phyloP scores from a whole-genome alignment of 2,113 vertebrate species.

The Maccullochella peelii region DNA sequence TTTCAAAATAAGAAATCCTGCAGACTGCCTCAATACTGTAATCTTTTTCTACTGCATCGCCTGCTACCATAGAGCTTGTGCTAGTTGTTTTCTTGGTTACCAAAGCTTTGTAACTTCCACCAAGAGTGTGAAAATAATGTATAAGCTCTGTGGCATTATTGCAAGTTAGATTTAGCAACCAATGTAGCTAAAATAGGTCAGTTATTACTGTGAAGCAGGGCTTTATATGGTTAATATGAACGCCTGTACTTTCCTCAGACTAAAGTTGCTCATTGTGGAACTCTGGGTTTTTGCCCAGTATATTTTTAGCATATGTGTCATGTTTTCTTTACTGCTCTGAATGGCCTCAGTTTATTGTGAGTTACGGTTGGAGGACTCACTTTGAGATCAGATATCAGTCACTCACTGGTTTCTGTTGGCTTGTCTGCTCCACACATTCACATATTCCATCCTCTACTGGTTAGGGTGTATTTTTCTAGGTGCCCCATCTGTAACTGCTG shows the following conservation, averaged over 20 bases:
- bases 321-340: constrained; percentile 75
- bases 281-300: constrained; percentile 57
- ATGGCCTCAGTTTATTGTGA: constrained; percentile 71
- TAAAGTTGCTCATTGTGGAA: constrained; percentile 66
- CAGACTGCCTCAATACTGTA: neutral
- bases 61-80: constrained; percentile 14
- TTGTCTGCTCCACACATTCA: constrained; percentile 51
- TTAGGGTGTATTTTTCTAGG: constrained; percentile 35
- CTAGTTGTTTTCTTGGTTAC: constrained; percentile 37
- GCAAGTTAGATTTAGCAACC: neutral
- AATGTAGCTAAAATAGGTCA: neutral
- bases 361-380: constrained; percentile 55
- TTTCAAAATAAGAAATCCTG: neutral
- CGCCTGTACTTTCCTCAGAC: constrained; percentile 53
- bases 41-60: neutral
- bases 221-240: constrained; percentile 41
- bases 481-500: constrained; percentile 30
- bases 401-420: constrained; percentile 61
- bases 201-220: constrained; percentile 14
- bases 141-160: neutral
- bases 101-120: neutral
- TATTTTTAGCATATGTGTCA: constrained; percentile 77
- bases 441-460: constrained; percentile 58
- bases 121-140: neutral
- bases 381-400: constrained; percentile 73